These are phyloP conservation scores for Peromyscus polionotus DNA, from an alignment of 2,113 vertebrate genomes.

Conservation along the genomic window DNA sequence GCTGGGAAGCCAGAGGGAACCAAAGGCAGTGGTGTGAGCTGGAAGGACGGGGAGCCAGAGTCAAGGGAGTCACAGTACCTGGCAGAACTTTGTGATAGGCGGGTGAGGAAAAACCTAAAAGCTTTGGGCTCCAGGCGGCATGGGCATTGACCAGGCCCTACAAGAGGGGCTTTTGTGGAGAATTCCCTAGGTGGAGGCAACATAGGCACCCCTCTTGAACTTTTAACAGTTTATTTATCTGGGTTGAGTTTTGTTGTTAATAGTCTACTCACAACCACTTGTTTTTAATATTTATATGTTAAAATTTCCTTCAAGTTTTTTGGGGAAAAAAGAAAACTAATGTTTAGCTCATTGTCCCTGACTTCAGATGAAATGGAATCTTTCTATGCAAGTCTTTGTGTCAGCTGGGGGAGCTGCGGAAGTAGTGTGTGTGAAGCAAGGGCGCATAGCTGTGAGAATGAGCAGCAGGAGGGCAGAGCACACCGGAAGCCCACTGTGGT, in stretches of 20 bases:
- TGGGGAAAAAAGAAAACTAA: neutral
- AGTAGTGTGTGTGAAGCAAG: neutral
- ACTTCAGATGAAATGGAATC: neutral
- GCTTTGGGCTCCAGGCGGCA: too few species aligned
- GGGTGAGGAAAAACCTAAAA: neutral
- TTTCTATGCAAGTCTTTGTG: neutral
- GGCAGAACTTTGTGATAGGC: neutral
- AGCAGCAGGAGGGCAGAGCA: neutral
- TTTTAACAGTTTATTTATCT: neutral
- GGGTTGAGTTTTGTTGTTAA: conserved; percentile 49
- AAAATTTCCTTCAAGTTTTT: neutral
- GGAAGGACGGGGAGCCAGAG: neutral
- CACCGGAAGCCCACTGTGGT: neutral
- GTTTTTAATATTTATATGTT: neutral
- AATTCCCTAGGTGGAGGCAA: neutral
- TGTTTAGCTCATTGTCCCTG: neutral
- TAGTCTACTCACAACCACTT: neutral
- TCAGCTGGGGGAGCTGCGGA: neutral
- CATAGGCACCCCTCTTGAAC: neutral
- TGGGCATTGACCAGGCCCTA: neutral
- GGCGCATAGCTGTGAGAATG: neutral
- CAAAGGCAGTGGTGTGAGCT: neutral
- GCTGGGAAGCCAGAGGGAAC: neutral
- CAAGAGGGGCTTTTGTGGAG: neutral
- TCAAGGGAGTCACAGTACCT: neutral